Conservation (phyloP, 1,140 invertebrate genomes). For the Drosophila ambigua region DNA sequence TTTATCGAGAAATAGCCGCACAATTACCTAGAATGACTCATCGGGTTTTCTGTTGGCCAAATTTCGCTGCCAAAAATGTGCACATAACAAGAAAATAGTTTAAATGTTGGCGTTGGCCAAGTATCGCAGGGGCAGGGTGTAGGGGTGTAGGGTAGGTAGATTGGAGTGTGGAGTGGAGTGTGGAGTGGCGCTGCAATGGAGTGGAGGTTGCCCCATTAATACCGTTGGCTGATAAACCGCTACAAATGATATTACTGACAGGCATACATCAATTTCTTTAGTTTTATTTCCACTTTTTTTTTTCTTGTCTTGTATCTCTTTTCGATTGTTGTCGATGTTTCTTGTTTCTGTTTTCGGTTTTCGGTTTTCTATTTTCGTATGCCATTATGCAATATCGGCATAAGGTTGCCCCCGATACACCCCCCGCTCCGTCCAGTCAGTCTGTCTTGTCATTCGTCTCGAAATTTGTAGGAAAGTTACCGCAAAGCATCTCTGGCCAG, state of each 20-base stretch:
- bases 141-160: conserved; percentile 12
- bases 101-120: conserved; percentile 62
- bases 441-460: conserved; percentile 34
- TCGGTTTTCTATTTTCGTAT: conserved; percentile 73
- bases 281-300: conserved; percentile 27
- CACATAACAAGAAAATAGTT: conserved; percentile 77
- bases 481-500: conserved; percentile 36
- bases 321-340: conserved; percentile 18
- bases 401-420: conserved; percentile 39
- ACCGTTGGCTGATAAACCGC: conserved; percentile 79
- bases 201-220: conserved; percentile 75
- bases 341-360: conserved; percentile 16
- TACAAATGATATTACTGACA: conserved; percentile 72
- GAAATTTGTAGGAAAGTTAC: conserved; percentile 55
- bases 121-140: not conserved
- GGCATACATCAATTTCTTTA: conserved; percentile 60
- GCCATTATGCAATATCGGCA: conserved; percentile 64
- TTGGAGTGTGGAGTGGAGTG: conserved; percentile 18
- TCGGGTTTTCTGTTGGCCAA: conserved; percentile 64
- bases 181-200: conserved; percentile 28
- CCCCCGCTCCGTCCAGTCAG: not conserved
- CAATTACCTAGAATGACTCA: conserved; percentile 78
- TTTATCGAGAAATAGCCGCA: conserved; percentile 14
- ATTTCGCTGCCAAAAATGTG: conserved; percentile 66
- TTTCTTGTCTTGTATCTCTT: conserved; percentile 5